Base-by-base conservation (phyloP, 2,888 invertebrate species). In the Nasonia oneida region DNA sequence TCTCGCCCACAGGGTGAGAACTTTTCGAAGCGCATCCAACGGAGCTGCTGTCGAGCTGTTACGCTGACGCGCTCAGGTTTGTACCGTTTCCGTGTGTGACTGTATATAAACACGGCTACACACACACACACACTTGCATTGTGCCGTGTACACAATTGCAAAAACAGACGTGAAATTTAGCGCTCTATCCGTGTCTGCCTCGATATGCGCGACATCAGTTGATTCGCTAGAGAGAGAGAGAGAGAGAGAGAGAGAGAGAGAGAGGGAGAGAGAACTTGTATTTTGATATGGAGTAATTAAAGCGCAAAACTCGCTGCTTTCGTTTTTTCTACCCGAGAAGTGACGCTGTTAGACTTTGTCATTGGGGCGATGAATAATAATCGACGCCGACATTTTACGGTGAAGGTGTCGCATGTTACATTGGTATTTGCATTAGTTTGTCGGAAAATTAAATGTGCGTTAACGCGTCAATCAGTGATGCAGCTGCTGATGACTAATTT, bases 111-210 rank as follows among this genome's bases (percentile, higher is more conserved):
- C 4, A 14, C 77, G 12, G 2, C 14, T 76, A 39, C 15, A 5
- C 18, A 18, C 61, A n/a, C 2, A 12, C 8, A 42, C 29, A 29
- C 29, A 29, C n/a, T n/a, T n/a, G n/a, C n/a, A n/a, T n/a, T n/a
- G n/a, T n/a, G 29, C 1, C 29, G 47, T 23, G 23, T 23, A 37
- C 33, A 37, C 47, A 71, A 79, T 47, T 50, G 50, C 3, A 33
- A 80, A 71, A 80, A 80, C 50, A 80, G 70, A 71, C 67, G 71
- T 23, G 71, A 70, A 71, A 80, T 80, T 80, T 71, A 37, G 50
- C n/a, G 42, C 18, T 33, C 64, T 67, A 4, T 33, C 29, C 3
- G 14, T 33, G 14, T 29, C 33, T 0, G 33, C n/a, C 10, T 67
- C 64, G 64, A 67, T 67, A 67, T 14, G 29, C 33, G 14, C 33